These are phyloP conservation scores for Danionella dracula DNA, from an alignment of 2,797 vertebrate species.

Conservation along the genomic window DNA sequence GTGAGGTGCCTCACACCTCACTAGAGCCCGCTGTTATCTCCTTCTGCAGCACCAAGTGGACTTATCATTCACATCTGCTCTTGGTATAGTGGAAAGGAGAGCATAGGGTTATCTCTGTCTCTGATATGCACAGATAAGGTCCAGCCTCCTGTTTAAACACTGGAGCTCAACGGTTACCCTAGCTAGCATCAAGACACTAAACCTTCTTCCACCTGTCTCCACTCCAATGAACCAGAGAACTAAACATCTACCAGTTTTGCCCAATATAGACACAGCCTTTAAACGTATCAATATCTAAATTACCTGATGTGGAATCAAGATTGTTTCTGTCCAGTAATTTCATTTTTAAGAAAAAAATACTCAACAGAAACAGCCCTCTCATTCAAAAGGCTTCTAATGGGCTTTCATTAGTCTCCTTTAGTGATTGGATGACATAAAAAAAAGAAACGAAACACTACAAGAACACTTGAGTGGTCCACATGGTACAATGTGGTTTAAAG, in stretches of 20 bases:
- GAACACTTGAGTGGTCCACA: constrained; percentile 39
- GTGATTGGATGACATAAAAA: constrained; percentile 45
- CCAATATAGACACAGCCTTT: too few species aligned
- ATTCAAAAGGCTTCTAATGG: constrained; percentile 28
- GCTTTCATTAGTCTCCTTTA: constrained; percentile 46
- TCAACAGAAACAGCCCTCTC: constrained; percentile 30
- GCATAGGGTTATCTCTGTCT: constrained; percentile 77
- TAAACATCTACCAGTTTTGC: neutral
- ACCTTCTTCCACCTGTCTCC: constrained; percentile 40
- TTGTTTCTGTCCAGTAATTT: constrained; percentile 1
- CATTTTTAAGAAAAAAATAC: constrained; percentile 56
- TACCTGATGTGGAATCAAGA: too few species aligned
- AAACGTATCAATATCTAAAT: too few species aligned
- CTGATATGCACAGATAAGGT: constrained; percentile 76
- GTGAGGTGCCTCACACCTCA: constrained; percentile 36
- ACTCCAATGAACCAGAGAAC: neutral
- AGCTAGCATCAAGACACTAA: neutral
- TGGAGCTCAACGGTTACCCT: constrained; percentile 41
- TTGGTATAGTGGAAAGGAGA: constrained; percentile 66
- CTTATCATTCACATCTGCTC: constrained; percentile 67
- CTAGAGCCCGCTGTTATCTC: constrained; percentile 50
- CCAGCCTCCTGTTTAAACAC: constrained; percentile 61
- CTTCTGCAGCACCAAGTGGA: constrained; percentile 61
- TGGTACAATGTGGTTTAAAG: constrained; percentile 28
- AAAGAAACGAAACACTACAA: constrained; percentile 40